phyloP scores from a whole-genome alignment of 2,888 invertebrate genomes.

The Temnothorax unifasciatus region DNA sequence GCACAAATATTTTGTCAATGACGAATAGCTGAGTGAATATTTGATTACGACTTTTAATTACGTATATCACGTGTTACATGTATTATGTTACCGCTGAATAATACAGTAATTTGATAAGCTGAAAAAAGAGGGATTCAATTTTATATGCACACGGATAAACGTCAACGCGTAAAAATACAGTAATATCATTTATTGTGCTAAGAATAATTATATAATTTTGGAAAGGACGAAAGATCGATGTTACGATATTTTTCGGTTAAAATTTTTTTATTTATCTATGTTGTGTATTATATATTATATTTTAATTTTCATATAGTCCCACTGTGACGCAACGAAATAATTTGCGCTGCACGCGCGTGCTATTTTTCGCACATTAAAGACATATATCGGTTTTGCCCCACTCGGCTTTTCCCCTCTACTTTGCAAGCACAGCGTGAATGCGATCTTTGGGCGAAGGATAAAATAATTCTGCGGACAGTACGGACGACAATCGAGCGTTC shows the following conservation, averaged over 20 bases:
- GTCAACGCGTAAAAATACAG: neutral
- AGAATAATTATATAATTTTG: neutral
- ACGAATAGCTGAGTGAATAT: conserved; percentile 28
- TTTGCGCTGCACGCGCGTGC: neutral
- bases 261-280: neutral
- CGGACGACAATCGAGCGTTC: conserved; percentile 65
- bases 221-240: neutral
- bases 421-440: conserved; percentile 29
- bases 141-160: neutral
- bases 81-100: neutral
- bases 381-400: conserved; percentile 37
- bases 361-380: conserved; percentile 24
- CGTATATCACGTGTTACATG: neutral
- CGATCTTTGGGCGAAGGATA: conserved; percentile 68
- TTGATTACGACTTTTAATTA: neutral
- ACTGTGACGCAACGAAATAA: neutral
- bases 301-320: neutral
- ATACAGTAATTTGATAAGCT: neutral
- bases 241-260: neutral
- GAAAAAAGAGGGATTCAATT: neutral
- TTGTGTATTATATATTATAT: neutral
- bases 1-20: conserved; percentile 27
- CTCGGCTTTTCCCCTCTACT: conserved; percentile 50
- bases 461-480: conserved; percentile 69
- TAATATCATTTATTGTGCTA: neutral